Percentiles rank a stretch among this genome's conserved stretches.
These are phyloP conservation scores for Bubo bubo DNA, from an alignment of 2,113 vertebrate species.

Conservation along the genomic window DNA sequence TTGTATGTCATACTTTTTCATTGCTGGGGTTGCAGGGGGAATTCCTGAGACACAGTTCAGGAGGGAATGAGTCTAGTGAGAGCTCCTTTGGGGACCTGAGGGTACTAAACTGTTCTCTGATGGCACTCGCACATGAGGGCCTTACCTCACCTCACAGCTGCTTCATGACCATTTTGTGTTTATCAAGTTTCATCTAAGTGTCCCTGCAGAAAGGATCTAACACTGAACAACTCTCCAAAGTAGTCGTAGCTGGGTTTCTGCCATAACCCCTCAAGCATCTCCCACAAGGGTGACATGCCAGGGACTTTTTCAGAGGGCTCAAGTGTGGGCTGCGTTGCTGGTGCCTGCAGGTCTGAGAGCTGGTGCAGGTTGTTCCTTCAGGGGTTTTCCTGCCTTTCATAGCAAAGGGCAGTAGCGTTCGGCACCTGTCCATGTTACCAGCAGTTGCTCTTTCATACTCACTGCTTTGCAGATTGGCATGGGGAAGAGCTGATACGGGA, in stretches of 20 bases:
- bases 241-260: background rate
- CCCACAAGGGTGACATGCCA: background rate
- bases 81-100: background rate
- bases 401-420: background rate
- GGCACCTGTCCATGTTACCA: background rate
- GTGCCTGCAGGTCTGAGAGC: background rate
- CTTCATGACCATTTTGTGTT: background rate
- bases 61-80: background rate
- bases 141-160: background rate
- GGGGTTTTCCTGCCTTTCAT: background rate
- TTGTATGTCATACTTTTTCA: background rate
- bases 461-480: background rate
- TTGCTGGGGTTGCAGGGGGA: background rate
- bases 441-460: background rate
- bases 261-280: background rate
- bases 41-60: background rate
- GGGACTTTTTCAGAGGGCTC: background rate
- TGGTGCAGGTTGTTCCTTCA: background rate
- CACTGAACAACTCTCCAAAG: background rate
- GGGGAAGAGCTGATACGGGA: background rate
- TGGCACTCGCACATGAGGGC: accelerated
- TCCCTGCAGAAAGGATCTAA: background rate
- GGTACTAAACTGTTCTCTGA: background rate
- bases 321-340: accelerated
- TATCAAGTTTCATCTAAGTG: background rate